These are phyloP conservation scores for Catharus ustulatus DNA, from an alignment of 2,797 vertebrate species.

Conservation along the genomic window DNA sequence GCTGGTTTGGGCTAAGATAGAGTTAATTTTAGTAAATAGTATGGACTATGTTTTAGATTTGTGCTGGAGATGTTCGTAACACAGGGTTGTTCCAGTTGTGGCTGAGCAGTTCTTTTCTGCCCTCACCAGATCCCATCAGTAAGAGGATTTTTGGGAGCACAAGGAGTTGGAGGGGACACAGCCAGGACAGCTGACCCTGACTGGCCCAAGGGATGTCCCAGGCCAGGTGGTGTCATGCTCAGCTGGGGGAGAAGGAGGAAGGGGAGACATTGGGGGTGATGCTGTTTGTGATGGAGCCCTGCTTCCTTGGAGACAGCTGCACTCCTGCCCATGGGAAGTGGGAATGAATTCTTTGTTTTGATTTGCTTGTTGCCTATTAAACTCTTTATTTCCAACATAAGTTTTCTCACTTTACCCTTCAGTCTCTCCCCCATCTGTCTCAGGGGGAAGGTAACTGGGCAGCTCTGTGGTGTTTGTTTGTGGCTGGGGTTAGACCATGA, in stretches of 20 bases:
- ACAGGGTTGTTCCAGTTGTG: neutral
- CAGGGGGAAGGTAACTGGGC: fast-evolving
- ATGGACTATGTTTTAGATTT: neutral
- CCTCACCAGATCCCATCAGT: neutral
- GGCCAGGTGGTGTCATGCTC: neutral
- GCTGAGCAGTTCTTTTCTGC: neutral
- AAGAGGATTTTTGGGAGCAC: neutral
- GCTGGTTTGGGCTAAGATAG: neutral
- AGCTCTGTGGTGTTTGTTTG: neutral
- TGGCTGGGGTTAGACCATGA: neutral
- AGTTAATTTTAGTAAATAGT: neutral
- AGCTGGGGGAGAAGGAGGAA: neutral
- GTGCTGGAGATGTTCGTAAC: neutral
- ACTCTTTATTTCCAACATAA: neutral
- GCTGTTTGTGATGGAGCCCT: neutral
- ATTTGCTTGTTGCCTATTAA: neutral
- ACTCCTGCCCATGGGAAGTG: neutral
- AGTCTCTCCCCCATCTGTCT: neutral
- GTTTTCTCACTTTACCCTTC: neutral
- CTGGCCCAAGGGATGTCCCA: neutral
- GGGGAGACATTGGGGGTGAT: too few relatives aligned
- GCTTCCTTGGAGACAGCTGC: neutral
- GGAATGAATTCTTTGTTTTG: neutral
- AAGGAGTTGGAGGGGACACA: neutral
- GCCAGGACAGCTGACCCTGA: neutral